phyloP scores from a whole-genome alignment of 2,888 invertebrate genomes.

The Spisula subtruncata region DNA sequence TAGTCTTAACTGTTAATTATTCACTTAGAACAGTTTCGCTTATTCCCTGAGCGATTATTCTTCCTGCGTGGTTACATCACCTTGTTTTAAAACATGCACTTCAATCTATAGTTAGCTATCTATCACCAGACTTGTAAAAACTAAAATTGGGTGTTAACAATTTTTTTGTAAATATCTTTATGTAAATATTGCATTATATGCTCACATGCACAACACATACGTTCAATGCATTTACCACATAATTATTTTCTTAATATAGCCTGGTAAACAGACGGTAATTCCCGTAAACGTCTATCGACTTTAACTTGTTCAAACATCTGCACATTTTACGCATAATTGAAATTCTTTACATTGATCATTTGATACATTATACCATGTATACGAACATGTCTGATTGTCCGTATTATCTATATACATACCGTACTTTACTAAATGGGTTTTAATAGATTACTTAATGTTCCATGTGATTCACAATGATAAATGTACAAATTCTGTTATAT shows the following conservation, averaged over 20 bases:
- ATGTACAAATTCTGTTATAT: background rate
- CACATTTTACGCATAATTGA: slow-evolving; percentile 35
- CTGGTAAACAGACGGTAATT: slow-evolving; percentile 17
- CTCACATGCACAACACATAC: background rate
- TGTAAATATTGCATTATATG: slow-evolving; percentile 7
- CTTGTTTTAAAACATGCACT: background rate
- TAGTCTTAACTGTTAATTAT: too few species aligned
- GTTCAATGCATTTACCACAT: too few species aligned
- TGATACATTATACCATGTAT: background rate
- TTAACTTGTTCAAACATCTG: slow-evolving; percentile 36
- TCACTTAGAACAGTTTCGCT: too few species aligned
- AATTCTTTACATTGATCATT: slow-evolving; percentile 33
- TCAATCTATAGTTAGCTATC: background rate
- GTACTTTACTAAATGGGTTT: background rate
- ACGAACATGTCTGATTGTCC: background rate
- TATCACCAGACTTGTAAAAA: background rate
- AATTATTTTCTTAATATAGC: slow-evolving; percentile 4
- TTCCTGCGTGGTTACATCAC: background rate
- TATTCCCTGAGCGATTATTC: background rate
- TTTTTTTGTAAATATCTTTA: background rate
- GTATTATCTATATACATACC: background rate
- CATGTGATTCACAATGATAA: background rate
- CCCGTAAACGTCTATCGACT: background rate
- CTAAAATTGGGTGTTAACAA: background rate
- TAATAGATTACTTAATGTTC: slow-evolving; percentile 8